phyloP scores from a whole-genome alignment of 1,140 invertebrate genomes.

The Drosophila sp. region DNA sequence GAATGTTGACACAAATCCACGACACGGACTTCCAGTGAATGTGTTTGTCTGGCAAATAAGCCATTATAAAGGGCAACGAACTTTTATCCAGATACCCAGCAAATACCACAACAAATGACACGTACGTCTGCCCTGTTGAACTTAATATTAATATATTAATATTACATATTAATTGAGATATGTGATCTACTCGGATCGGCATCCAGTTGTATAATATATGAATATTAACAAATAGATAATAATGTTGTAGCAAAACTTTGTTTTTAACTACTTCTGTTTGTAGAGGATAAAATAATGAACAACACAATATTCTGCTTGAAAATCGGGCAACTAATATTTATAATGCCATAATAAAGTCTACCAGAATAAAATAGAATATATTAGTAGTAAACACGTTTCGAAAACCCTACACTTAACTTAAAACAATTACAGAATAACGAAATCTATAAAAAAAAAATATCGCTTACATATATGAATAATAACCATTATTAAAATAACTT shows the following conservation, averaged over 20 bases:
- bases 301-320: too few species aligned
- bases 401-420: neutral
- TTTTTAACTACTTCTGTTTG: too few species aligned
- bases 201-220: neutral
- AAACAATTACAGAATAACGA: too few species aligned
- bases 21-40: slow-evolving; percentile 2
- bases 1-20: slow-evolving; percentile 49
- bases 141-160: too few species aligned
- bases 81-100: slow-evolving; percentile 23
- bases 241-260: neutral
- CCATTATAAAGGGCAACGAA: slow-evolving; percentile 36
- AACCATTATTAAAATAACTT: too few species aligned
- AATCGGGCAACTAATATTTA: too few species aligned
- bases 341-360: slow-evolving; percentile 2
- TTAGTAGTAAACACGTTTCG: neutral
- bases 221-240: neutral
- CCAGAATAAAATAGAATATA: neutral
- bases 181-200: neutral
- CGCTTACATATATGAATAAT: too few species aligned
- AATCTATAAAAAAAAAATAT: too few species aligned
- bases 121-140: slow-evolving; percentile 3
- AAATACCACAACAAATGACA: neutral
- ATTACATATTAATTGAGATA: too few species aligned
- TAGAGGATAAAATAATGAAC: too few species aligned
- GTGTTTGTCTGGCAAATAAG: slow-evolving; percentile 34